Evolutionary conservation across 2,888 invertebrate genomes (phyloP).

Genomic region (Eupithecia vulgata): DNA sequence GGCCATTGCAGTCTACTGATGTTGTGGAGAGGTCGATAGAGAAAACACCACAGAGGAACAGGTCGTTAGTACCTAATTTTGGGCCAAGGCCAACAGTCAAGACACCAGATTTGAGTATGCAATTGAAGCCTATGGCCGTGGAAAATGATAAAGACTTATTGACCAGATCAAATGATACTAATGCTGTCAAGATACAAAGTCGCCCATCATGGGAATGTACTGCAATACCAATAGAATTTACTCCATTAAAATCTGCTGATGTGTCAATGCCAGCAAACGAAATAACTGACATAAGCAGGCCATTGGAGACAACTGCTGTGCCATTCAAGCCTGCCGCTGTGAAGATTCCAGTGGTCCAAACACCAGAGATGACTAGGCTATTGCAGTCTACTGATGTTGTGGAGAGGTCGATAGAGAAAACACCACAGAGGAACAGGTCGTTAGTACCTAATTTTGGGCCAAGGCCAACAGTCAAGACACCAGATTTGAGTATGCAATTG

Average conservation of each 20-base stretch:
- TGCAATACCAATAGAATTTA: constrained; percentile 10
- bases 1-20: background rate
- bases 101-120: background rate
- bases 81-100: background rate
- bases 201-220: background rate
- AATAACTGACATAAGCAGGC: background rate
- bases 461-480: background rate
- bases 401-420: background rate
- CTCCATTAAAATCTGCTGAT: constrained; percentile 5
- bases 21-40: background rate
- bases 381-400: background rate
- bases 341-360: background rate
- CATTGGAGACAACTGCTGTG: background rate
- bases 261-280: background rate
- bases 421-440: background rate
- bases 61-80: background rate
- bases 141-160: no score
- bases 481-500: background rate
- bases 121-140: background rate
- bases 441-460: background rate
- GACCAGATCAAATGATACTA: no score
- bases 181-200: no score
- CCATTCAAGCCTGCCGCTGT: background rate
- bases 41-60: background rate
- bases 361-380: background rate